Conservation (phyloP, 1,140 invertebrate genomes). For the Sycobia sp. region DNA sequence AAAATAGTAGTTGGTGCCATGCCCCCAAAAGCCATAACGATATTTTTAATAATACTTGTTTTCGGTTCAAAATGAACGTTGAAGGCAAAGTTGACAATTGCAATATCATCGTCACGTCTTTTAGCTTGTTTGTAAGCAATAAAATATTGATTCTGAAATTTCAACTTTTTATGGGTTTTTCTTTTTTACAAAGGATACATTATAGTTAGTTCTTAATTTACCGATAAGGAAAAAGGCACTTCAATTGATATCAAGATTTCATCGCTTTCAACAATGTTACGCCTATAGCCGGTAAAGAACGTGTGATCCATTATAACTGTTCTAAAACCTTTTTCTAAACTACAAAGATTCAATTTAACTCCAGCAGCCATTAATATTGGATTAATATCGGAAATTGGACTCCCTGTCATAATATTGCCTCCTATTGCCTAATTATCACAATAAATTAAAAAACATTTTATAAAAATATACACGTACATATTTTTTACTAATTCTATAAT, state of each 20-base stretch:
- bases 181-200: neutral
- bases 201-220: slow-evolving; percentile 35
- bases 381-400: slow-evolving; percentile 94
- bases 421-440: slow-evolving; percentile 70
- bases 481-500: neutral
- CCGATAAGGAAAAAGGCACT: slow-evolving; percentile 67
- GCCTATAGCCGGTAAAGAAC: slow-evolving; percentile 89
- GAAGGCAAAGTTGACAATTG: slow-evolving; percentile 88
- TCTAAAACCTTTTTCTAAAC: slow-evolving; percentile 63
- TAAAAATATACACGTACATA: neutral
- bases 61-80: slow-evolving; percentile 67
- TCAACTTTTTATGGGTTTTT: neutral
- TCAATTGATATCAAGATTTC: slow-evolving; percentile 82
- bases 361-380: slow-evolving; percentile 85
- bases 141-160: slow-evolving; percentile 75
- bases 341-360: slow-evolving; percentile 54
- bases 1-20: slow-evolving; percentile 87
- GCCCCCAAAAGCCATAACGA: slow-evolving; percentile 81
- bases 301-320: slow-evolving; percentile 76
- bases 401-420: slow-evolving; percentile 94
- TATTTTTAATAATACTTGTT: slow-evolving; percentile 66
- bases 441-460: neutral
- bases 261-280: slow-evolving; percentile 74
- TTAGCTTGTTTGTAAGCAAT: slow-evolving; percentile 90
- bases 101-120: slow-evolving; percentile 91